Percentiles rank a stretch among this genome's conserved stretches.
Evolutionary conservation across 2,888 invertebrate genomes (phyloP).

Genomic region (Euzophera pinguis): DNA sequence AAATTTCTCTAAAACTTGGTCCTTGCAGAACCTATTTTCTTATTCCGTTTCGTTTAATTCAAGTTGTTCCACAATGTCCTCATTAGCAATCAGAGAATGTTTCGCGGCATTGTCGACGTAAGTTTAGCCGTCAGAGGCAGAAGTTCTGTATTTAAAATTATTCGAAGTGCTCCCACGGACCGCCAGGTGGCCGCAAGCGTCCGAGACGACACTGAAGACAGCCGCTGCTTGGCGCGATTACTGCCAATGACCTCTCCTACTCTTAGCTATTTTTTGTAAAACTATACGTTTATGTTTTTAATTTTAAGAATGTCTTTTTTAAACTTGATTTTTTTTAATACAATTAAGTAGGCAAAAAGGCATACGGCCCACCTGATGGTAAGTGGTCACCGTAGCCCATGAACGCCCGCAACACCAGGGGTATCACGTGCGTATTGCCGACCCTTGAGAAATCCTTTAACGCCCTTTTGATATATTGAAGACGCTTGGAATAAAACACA

Average conservation of each 20-base stretch:
- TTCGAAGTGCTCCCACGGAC: constrained; percentile 54
- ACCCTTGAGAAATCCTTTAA: no score
- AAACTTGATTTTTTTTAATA: no score
- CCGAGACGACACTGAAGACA: constrained; percentile 18
- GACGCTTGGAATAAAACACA: no score
- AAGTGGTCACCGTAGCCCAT: no score
- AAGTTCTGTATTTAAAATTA: constrained; percentile 63
- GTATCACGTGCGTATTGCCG: no score
- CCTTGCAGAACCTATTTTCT: constrained; percentile 29
- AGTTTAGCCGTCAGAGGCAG: constrained; percentile 64
- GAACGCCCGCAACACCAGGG: no score
- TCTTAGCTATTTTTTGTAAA: background rate
- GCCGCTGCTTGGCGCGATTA: constrained; percentile 19
- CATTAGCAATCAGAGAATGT: constrained; percentile 74
- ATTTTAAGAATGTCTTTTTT: no score
- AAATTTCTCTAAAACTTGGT: constrained; percentile 20
- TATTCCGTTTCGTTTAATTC: constrained; percentile 59
- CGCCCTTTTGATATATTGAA: no score
- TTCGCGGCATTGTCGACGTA: constrained; percentile 62
- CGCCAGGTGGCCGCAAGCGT: constrained; percentile 52
- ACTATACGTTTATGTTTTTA: no score
- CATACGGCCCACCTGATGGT: no score
- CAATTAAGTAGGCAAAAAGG: no score
- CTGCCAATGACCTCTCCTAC: constrained; percentile 14
- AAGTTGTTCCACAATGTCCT: constrained; percentile 67